phyloP scores from a whole-genome alignment of 2,797 vertebrate genomes.

The Crossoptilon crossoptilon region DNA sequence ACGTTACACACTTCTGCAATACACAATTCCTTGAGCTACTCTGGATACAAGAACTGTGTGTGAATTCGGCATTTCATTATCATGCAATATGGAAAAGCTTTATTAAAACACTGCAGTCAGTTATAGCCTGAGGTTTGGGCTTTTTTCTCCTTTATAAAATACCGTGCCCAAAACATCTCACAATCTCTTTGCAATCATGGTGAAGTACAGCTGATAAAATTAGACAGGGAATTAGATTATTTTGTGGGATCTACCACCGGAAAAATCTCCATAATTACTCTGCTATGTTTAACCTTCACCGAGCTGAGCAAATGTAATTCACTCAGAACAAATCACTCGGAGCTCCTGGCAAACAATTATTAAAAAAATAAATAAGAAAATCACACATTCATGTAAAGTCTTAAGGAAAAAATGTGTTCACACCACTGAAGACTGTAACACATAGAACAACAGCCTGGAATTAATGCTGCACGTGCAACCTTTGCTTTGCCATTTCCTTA shows the following conservation, averaged over 20 bases:
- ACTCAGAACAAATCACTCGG: not conserved
- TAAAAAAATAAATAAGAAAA: not conserved
- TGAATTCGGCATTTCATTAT: not conserved
- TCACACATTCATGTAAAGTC: not conserved
- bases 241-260: constrained; percentile 28
- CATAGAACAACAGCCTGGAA: not conserved
- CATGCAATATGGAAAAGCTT: constrained; percentile 7
- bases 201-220: constrained; percentile 60
- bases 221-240: constrained; percentile 64
- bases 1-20: not conserved
- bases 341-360: not conserved
- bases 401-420: not conserved
- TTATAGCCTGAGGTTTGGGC: constrained; percentile 2
- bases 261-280: constrained; percentile 58
- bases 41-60: not conserved
- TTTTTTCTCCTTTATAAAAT: not conserved
- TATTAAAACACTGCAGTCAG: constrained; percentile 33
- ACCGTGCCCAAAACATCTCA: constrained; percentile 45
- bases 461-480: not conserved
- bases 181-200: constrained; percentile 53
- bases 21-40: not conserved
- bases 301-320: constrained; percentile 23
- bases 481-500: not conserved
- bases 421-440: not conserved
- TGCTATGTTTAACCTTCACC: constrained; percentile 49